Evolutionary conservation across 2,113 vertebrate species (phyloP).

Genomic region (Cheilinus undulatus): DNA sequence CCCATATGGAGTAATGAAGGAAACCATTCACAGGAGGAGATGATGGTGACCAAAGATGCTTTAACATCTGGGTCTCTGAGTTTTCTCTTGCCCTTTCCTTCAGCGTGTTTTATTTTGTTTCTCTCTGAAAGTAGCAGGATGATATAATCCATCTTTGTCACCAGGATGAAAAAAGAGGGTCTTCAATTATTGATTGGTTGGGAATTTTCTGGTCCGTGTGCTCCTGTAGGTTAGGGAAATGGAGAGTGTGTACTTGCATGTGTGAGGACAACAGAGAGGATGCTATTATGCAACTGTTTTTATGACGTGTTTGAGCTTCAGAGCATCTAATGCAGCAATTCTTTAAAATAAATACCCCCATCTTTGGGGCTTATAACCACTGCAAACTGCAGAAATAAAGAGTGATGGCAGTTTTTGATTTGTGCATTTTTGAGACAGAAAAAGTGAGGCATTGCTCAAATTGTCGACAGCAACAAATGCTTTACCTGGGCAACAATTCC

Average conservation of each 20-base stretch:
- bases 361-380: too few relatives aligned
- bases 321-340: neutral
- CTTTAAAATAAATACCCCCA: neutral
- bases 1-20: neutral
- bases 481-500: neutral
- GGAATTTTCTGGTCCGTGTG: constrained; percentile 10
- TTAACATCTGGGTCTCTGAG: neutral
- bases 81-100: neutral
- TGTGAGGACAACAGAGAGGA: constrained; percentile 46
- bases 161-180: constrained; percentile 10
- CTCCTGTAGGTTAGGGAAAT: constrained; percentile 7
- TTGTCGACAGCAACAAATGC: neutral
- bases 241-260: constrained; percentile 10
- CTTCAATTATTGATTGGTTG: constrained; percentile 61
- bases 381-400: neutral
- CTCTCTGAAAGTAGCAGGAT: neutral
- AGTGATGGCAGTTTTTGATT: too few relatives aligned
- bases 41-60: neutral
- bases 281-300: neutral
- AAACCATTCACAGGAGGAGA: neutral
- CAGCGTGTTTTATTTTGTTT: neutral
- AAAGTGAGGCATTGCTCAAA: neutral
- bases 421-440: too few relatives aligned
- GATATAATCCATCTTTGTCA: constrained; percentile 16
- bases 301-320: neutral